Base-by-base conservation (phyloP, 2,797 vertebrate genomes). In the Halcyon smyrnensis region DNA sequence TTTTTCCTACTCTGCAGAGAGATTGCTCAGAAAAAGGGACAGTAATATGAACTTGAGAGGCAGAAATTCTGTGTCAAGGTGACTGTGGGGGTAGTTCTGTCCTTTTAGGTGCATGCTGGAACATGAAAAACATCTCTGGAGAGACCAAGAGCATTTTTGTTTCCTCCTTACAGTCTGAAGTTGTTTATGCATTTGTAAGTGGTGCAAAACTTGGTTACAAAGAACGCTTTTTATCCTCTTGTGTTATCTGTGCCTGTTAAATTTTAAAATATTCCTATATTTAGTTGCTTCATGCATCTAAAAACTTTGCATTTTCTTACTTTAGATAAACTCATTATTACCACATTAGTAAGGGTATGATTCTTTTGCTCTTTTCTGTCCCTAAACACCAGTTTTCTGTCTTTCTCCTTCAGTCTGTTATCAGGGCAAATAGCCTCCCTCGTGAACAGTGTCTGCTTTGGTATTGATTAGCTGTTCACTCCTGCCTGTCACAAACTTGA, bases 31-130 rank as follows among this genome's bases (percentile, higher is more conserved):
- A 41, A 77, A 88, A 88, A 54, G 12, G 71, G 53, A 79, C 24
- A 45, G 43, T 8, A 32, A 8, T 23, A 30, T 45, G 74, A 93
- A 79, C 67, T 20, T 48, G 59, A 84, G 92, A 87, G 68, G 32
- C 36, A 90, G 70, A 90, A 91, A 87, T 96, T 84, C 69, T 60
- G 18, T 64, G 86, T 80, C 81, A 94, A 91, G 94, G 89, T 92
- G 90, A 84, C 60, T 90, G 50, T 16, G 69, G 87, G 65, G 57
- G 41, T 68, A 24, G 1, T 73, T 65, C 77, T 71, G 94, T 90
- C 60, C 46, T 79, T 84, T 84, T 36, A 64, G 74, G 13, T 41
- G 21, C 36, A 17, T 69, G 25, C 59, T 74, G 82, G 63, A 41
- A 76, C 39, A 53, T 19, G 36, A 56, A 70, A 50, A 81, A 12